Evolutionary conservation across 2,113 vertebrate species (phyloP), one percentile per base, ranked within the genome.

Genomic region (Forbesichthys papilliferus): DNA sequence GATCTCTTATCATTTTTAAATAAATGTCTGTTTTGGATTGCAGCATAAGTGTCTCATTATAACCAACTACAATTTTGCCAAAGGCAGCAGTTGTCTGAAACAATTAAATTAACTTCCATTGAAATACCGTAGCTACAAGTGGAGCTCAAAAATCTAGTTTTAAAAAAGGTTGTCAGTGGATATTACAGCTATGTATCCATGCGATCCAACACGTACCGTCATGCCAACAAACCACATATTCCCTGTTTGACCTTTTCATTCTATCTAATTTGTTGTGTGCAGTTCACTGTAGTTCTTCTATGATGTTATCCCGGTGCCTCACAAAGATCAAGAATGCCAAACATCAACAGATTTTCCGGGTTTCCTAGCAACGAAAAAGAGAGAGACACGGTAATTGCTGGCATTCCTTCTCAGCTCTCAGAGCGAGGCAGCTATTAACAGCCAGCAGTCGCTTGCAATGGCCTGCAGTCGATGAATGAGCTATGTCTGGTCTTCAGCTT

Each of bases 51-150:
- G 27, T 27, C 27, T 27, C 2, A 27, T 27, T 27, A 27, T 27
- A 27, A 27, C 27, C 27, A 27, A 27, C 27, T 27, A 27, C 27
- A 42, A 12, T 20, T 70, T 48, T 11, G 57, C 69, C 66, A n/a
- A 49, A 11, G 48, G 69, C 34, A 55, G 49, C 60, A 71, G 52
- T 46, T 36, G 20, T 27, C 42, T n/a, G 11, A 56, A 56, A 12
- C 9, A 0, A 0, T 42, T 42, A 5, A 42, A 42, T 42, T 42
- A 42, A 42, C 36, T 42, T 42, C 36, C 36, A 42, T 42, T 42
- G 36, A 42, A 42, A 42, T 42, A 42, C 27, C 2, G 27, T 27
- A 27, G 27, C 27, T 27, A 27, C 27, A 42, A 6, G 36, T 7
- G 5, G 36, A 42, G 36, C 7, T 5, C 36, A 42, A 42, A 42